Evolutionary conservation across 2,113 vertebrate genomes (phyloP).

Genomic region (Salvator merianae): DNA sequence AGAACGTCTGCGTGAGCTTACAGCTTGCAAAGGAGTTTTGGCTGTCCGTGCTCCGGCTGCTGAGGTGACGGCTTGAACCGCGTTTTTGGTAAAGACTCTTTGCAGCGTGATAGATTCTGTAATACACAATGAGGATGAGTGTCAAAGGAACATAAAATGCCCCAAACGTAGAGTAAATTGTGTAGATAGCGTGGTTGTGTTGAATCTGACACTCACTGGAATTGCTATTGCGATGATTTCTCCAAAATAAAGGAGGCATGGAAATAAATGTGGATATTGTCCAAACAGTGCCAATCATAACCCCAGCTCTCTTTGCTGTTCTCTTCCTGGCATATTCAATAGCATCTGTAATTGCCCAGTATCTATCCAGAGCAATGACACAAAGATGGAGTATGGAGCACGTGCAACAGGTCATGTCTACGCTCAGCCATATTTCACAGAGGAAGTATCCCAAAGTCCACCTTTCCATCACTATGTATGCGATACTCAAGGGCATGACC

Average conservation of each 20-base stretch:
- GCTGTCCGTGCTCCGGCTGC: constrained; percentile 83
- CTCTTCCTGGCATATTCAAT: constrained; percentile 86
- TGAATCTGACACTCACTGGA: constrained; percentile 81
- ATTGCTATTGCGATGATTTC: constrained; percentile 68
- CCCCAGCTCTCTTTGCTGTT: constrained; percentile 77
- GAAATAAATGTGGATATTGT: constrained; percentile 87
- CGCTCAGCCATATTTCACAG: constrained; percentile 88
- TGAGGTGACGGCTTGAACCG: constrained; percentile 85
- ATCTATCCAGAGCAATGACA: constrained; percentile 88
- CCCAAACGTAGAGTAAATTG: constrained; percentile 87
- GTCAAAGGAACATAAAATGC: constrained; percentile 91
- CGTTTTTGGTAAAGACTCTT: constrained; percentile 90
- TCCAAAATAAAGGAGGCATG: constrained; percentile 88
- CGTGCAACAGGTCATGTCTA: constrained; percentile 92
- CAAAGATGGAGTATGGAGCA: constrained; percentile 92
- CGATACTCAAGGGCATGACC: constrained; percentile 90
- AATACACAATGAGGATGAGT: constrained; percentile 89
- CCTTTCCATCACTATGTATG: constrained; percentile 83
- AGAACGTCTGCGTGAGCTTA: constrained; percentile 83
- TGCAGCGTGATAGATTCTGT: constrained; percentile 86
- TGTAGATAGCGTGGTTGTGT: constrained; percentile 88
- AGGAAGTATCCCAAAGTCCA: constrained; percentile 86
- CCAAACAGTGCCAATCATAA: constrained; percentile 85
- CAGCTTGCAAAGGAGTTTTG: constrained; percentile 84
- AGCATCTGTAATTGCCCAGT: constrained; percentile 92